Base-by-base conservation (phyloP, 92 coral and sea anemone species). In the Epizoanthus illoricatus region DNA sequence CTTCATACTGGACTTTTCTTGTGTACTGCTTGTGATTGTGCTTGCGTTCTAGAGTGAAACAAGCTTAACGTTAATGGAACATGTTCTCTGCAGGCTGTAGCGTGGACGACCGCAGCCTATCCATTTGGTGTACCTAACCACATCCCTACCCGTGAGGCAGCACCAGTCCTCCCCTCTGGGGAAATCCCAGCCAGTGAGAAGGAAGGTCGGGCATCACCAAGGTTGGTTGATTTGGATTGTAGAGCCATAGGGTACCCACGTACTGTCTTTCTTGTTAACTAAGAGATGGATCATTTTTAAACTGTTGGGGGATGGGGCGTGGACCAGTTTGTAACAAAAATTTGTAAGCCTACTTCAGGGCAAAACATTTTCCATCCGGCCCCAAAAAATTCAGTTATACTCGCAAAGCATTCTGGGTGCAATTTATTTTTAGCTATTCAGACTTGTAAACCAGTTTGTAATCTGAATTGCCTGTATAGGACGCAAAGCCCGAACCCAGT, bases 81-180 rank as follows among this genome's bases (percentile, higher is more conserved):
- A 19, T 42, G 18, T 18, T 76, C 24, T 36, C 68, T 66, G 41
- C 65, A 95, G 99, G 99, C 99, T 54, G 91, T 96, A 36, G 99
- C 99, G 0, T 96, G 99, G 99, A 96, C 99, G 9, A 96, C 99
- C 39, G 98, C 99, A 3, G 96, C 99, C 4, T 96, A 91, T 79
- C 99, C 99, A 1, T 91, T 96, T 78, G 98, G 98, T 19, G 90
- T 96, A 2, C 98, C 99, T 2, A 93, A 93, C 86, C 96, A 90
- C 62, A 89, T 93, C 80, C 89, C 97, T 75, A 95, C 97, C 23
- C 91, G 97, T 43, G 97, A 87, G 69, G 89, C 94, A 5, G 95
- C 91, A 10, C 87, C 89, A 11, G 80, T 79, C 47, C 86, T 83
- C 84, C 90, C 88, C 71, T 76, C 81, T 40, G 81, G 81, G 43